Evolutionary conservation across 2,888 invertebrate genomes (phyloP), one percentile per base, ranked within the genome.

Genomic region (Sphecodes monilicornis): DNA sequence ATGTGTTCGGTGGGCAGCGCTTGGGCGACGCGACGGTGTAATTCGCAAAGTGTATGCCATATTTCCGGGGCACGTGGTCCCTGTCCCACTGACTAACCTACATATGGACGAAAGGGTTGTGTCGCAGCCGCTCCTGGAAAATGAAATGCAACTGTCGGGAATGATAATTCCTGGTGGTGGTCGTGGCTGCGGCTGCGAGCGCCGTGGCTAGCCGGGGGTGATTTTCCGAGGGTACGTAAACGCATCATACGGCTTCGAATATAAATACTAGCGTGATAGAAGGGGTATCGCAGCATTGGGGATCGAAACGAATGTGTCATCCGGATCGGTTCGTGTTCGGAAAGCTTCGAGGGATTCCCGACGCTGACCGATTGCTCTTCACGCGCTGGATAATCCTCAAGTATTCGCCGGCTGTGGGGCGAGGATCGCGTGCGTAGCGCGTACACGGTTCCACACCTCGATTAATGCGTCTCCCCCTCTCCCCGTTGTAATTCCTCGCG

Each of bases 141-240:
- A 92, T 91, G 87, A 91, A 92, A 91, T 91, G 90, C 92, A 92
- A 91, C 92, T 91, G 92, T 90, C 89, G 86, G 80, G 82, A 54
- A 72, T 29, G 78, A 71, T 87, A 87, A 89, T 91, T 91, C 84
- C 76, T 81, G 83, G 80, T 50, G 50, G 50, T 50, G 22, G 22
- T 22, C 46, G 22, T 46, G 46, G 50, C 68, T n/a, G 78, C 75
- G 82, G 88, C 85, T 41, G 41, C 84, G 88, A 86, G 32, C 85
- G 87, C 80, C 73, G 77, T 78, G 82, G 80, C 82, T 88, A 68
- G 86, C 73, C 43, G 32, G 46, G 70, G 89, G 69, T 76, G 87
- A 78, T 86, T 90, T 90, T 84, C 71, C 88, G 84, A 85, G 86
- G 88, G 83, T 86, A 66, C 75, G 86, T 80, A 86, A 88, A 86